Percentiles rank a stretch among this genome's conserved stretches.
Conservation (phyloP, 1,140 invertebrate genomes). For the Lasioglossum albipes region DNA sequence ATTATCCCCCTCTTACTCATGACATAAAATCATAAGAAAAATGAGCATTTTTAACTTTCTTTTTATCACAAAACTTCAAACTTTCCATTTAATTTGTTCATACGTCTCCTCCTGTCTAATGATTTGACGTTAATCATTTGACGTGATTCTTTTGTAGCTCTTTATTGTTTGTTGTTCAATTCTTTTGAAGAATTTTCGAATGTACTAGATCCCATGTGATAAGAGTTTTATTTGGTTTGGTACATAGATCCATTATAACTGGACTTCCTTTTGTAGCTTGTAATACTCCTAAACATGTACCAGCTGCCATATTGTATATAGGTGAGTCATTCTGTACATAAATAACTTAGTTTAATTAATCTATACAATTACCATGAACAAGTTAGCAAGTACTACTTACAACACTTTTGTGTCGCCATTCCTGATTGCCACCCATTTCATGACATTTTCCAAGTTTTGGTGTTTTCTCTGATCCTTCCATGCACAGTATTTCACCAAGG, state of each 20-base stretch:
- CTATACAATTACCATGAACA: conserved; percentile 5
- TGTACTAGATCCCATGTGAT: conserved; percentile 89
- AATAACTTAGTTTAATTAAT: conserved; percentile 32
- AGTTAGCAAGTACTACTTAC: conserved; percentile 77
- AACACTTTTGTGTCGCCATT: conserved; percentile 89
- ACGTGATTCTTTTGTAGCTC: conserved; percentile 14
- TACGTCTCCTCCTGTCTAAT: background rate
- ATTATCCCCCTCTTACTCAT: background rate
- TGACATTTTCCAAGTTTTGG: conserved; percentile 94
- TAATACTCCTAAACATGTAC: conserved; percentile 87
- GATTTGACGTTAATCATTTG: conserved; percentile 28
- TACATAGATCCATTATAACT: conserved; percentile 87
- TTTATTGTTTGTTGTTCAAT: conserved; percentile 65
- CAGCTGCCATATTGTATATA: conserved; percentile 92
- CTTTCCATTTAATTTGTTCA: conserved; percentile 1
- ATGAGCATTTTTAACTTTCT: background rate
- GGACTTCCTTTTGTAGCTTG: conserved; percentile 79
- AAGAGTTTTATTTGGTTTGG: conserved; percentile 78
- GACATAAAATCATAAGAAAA: conserved; percentile 11
- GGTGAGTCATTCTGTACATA: conserved; percentile 84
- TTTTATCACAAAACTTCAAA: conserved; percentile 5
- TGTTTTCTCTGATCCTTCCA: conserved; percentile 85
- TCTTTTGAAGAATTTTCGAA: conserved; percentile 64
- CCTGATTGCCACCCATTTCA: conserved; percentile 93
- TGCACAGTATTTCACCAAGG: conserved; percentile 90